Evolutionary conservation across 2,113 vertebrate species (phyloP).

Genomic region (Cromileptes altivelis): DNA sequence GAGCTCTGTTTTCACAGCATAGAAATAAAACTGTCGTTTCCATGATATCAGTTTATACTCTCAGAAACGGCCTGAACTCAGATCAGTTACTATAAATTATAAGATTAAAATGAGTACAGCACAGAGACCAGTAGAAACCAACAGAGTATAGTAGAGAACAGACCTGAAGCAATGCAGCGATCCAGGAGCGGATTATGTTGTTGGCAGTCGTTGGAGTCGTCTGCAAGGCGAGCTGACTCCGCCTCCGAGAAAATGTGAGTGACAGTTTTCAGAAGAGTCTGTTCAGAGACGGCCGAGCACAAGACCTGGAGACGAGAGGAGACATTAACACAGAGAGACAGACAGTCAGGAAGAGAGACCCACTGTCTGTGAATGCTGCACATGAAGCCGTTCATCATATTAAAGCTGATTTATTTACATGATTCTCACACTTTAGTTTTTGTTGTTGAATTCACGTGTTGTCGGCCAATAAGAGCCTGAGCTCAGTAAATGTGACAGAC

Average conservation of each 20-base stretch:
- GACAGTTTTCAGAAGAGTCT: conserved; percentile 92
- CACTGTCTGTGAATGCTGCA: background rate
- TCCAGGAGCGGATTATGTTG: conserved; percentile 38
- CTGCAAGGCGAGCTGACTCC: conserved; percentile 76
- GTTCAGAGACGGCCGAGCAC: conserved; percentile 90
- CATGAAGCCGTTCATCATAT: too few relatives aligned
- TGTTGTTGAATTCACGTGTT: too few relatives aligned
- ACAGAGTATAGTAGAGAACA: background rate
- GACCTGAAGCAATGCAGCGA: background rate
- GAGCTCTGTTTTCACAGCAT: too few relatives aligned
- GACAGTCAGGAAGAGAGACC: background rate
- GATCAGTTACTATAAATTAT: too few relatives aligned
- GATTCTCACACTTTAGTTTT: too few relatives aligned
- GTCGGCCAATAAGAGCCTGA: too few relatives aligned
- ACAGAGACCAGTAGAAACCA: background rate
- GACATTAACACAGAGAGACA: background rate
- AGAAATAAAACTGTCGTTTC: too few relatives aligned
- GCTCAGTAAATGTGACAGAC: background rate
- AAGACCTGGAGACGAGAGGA: conserved; percentile 82
- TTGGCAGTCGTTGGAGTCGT: conserved; percentile 49
- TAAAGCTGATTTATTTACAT: too few relatives aligned
- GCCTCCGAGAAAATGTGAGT: conserved; percentile 92
- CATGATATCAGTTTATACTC: too few relatives aligned
- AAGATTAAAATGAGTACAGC: too few relatives aligned
- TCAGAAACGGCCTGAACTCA: too few relatives aligned